Percentiles rank a stretch among this genome's conserved stretches.
phyloP scores from a whole-genome alignment of 2,888 invertebrate species.

The Nymphalis polychloros region DNA sequence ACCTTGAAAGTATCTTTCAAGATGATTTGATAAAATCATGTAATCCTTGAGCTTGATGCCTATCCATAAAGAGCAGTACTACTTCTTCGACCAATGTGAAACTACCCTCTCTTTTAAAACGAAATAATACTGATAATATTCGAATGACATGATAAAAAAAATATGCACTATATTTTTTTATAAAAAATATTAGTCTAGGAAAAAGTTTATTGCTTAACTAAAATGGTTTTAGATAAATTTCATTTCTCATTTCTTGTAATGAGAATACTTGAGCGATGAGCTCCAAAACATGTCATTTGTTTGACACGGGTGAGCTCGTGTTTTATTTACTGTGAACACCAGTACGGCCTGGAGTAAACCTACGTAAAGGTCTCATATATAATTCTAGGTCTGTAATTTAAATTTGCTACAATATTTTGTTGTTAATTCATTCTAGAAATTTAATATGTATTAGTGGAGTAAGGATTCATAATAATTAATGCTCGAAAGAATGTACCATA shows the following conservation, averaged over 20 bases:
- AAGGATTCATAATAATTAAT: not conserved
- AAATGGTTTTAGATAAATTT: constrained; percentile 1
- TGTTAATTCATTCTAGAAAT: not conserved
- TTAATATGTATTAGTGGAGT: no score
- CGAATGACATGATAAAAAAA: no score
- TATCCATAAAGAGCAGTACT: no score
- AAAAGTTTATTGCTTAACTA: not conserved
- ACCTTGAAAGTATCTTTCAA: no score
- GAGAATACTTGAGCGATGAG: constrained; percentile 23
- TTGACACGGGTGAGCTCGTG: constrained; percentile 26
- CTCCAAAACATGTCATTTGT: constrained; percentile 24
- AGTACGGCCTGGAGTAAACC: constrained; percentile 5
- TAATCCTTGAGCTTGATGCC: no score
- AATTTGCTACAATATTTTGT: constrained; percentile 4
- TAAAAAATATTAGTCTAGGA: no score
- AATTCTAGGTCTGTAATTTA: constrained; percentile 12
- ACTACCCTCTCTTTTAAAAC: no score
- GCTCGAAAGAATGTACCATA: no score
- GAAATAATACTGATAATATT: no score
- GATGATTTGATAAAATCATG: no score
- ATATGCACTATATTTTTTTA: no score
- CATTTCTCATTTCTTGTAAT: constrained; percentile 19
- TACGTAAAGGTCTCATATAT: constrained; percentile 1
- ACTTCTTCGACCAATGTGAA: no score
- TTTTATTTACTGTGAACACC: constrained; percentile 22